These are phyloP conservation scores for Avahi laniger DNA, from an alignment of 2,797 vertebrate species.

Conservation along the genomic window DNA sequence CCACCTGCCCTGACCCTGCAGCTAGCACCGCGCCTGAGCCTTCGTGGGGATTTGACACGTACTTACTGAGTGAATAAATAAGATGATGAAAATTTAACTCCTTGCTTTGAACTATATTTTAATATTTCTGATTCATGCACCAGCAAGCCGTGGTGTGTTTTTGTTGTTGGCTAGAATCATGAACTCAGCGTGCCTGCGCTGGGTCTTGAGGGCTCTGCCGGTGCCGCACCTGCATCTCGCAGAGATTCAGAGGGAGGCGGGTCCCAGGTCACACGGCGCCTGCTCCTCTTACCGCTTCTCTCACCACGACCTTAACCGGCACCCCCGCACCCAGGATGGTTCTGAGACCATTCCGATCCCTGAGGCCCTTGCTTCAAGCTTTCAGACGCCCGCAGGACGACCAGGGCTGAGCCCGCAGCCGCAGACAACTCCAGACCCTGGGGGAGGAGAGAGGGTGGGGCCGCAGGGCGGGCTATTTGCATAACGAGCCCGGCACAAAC, in stretches of 20 bases:
- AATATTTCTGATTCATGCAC: background rate
- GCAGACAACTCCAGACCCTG: background rate
- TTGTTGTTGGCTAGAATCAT: background rate
- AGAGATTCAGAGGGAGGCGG: background rate
- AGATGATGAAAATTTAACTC: background rate
- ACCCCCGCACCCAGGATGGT: background rate
- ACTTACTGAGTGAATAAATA: background rate
- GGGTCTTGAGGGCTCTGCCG: background rate
- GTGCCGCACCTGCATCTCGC: background rate
- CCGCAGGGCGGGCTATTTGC: background rate
- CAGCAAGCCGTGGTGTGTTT: background rate
- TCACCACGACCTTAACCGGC: background rate
- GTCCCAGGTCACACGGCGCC: background rate
- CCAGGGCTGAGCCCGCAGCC: background rate
- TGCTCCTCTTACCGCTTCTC: background rate
- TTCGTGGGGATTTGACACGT: fast-evolving
- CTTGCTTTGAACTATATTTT: background rate
- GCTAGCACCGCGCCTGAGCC: background rate
- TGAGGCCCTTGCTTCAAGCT: background rate
- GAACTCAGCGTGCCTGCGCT: background rate
- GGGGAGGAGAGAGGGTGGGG: background rate
- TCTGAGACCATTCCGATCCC: background rate
- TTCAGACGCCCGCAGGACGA: background rate
- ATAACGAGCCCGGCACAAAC: background rate
- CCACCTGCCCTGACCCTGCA: background rate